These are phyloP conservation scores for Mesorhabditis spiculigera DNA, from an alignment of 2,888 invertebrate genomes.

Conservation along the genomic window DNA sequence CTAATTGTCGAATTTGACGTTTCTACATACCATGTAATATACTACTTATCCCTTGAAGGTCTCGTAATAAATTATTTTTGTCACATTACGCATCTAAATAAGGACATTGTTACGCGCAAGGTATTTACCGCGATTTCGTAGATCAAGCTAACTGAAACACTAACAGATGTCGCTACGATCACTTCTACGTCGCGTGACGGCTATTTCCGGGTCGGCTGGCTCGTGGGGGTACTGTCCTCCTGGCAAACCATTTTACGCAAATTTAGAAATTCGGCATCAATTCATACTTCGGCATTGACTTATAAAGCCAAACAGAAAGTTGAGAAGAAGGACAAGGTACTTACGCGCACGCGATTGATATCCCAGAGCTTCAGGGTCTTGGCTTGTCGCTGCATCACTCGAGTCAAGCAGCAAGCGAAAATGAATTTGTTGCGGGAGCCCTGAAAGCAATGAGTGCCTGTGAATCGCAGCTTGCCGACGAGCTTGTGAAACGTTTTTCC, in stretches of 20 bases:
- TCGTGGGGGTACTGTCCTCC: too few species aligned
- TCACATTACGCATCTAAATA: too few species aligned
- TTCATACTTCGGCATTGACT: not conserved
- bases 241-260: constrained; percentile 8
- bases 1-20: too few species aligned
- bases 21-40: too few species aligned
- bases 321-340: constrained; percentile 1
- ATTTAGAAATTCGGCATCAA: constrained; percentile 1
- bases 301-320: not conserved
- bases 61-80: too few species aligned
- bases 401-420: not conserved
- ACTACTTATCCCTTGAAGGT: too few species aligned
- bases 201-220: too few species aligned
- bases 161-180: too few species aligned
- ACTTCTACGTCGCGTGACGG: too few species aligned
- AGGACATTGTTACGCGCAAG: too few species aligned
- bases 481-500: not conserved
- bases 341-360: not conserved
- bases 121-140: too few species aligned
- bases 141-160: too few species aligned
- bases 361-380: not conserved
- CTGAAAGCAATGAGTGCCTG: not conserved
- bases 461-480: not conserved
- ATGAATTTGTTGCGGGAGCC: constrained; percentile 1
- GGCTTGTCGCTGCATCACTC: not conserved